These are phyloP conservation scores for Chaetogeoica ovagalla DNA, from an alignment of 2,888 invertebrate genomes.

Conservation along the genomic window DNA sequence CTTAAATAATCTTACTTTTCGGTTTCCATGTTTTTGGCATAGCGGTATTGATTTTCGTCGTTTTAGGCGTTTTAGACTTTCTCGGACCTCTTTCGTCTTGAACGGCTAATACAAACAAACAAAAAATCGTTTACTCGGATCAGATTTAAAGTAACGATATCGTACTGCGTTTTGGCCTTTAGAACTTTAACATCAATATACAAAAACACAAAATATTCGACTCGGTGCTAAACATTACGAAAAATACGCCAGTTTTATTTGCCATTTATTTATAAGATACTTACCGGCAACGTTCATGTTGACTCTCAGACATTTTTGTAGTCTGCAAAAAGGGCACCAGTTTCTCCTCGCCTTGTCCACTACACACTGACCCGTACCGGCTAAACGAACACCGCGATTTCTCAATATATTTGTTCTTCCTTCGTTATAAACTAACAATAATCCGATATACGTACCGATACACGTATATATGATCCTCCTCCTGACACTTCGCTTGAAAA, in stretches of 20 bases:
- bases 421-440: too few species aligned
- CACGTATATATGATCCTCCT: constrained; percentile 75
- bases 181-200: too few species aligned
- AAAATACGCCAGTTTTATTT: too few species aligned
- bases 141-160: too few species aligned
- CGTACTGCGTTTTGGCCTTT: too few species aligned
- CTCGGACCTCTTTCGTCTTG: constrained; percentile 83
- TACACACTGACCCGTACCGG: constrained; percentile 73
- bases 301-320: constrained; percentile 75
- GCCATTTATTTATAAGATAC: background rate
- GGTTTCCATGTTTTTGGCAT: constrained; percentile 33
- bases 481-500: constrained; percentile 82
- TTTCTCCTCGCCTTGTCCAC: constrained; percentile 82
- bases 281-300: constrained; percentile 78
- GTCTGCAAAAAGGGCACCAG: constrained; percentile 84
- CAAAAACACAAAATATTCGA: too few species aligned
- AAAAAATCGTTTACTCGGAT: too few species aligned
- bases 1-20: constrained; percentile 25
- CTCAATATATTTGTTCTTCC: too few species aligned
- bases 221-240: too few species aligned
- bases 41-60: background rate
- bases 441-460: constrained; percentile 67
- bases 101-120: constrained; percentile 66
- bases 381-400: constrained; percentile 59
- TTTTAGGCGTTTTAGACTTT: constrained; percentile 58